A percentile compares a stretch with the other conserved stretches of the same genome.
Conservation (phyloP, 2,888 invertebrate genomes). For the Pherbina coryleti region DNA sequence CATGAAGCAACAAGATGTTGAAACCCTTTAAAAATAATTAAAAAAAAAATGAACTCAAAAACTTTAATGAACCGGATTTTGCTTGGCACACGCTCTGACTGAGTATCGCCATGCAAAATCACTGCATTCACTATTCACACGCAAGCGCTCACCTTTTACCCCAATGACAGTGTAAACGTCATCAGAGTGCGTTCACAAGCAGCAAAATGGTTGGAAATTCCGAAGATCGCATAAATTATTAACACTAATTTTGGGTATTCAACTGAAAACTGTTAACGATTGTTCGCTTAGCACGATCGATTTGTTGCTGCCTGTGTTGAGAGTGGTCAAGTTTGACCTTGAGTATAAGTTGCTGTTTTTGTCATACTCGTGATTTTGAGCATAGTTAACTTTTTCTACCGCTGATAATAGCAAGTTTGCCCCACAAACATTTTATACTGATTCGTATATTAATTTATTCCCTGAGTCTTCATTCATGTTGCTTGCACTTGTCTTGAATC, state of each 20-base stretch:
- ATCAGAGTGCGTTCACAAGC: conserved; percentile 1
- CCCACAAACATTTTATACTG: not conserved
- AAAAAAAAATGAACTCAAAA: not conserved
- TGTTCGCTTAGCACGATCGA: not conserved
- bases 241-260: not conserved
- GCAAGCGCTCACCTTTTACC: conserved; percentile 16
- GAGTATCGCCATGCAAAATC: not conserved
- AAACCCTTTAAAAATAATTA: not conserved
- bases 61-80: not conserved
- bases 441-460: not conserved
- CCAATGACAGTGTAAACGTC: conserved; percentile 35
- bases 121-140: not conserved
- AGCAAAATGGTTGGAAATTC: conserved; percentile 23
- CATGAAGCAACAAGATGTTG: not conserved
- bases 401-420: too few species aligned
- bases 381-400: not conserved
- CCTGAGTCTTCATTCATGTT: not conserved
- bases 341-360: not conserved
- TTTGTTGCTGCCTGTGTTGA: conserved; percentile 10
- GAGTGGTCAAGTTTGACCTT: conserved; percentile 39
- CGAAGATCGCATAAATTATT: conserved; percentile 33
- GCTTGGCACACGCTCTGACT: not conserved
- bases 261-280: not conserved
- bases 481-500: not conserved
- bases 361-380: not conserved